Evolutionary conservation across 2,113 vertebrate species (phyloP), one percentile per base, ranked within the genome.

Genomic region (Apeltes quadracus): DNA sequence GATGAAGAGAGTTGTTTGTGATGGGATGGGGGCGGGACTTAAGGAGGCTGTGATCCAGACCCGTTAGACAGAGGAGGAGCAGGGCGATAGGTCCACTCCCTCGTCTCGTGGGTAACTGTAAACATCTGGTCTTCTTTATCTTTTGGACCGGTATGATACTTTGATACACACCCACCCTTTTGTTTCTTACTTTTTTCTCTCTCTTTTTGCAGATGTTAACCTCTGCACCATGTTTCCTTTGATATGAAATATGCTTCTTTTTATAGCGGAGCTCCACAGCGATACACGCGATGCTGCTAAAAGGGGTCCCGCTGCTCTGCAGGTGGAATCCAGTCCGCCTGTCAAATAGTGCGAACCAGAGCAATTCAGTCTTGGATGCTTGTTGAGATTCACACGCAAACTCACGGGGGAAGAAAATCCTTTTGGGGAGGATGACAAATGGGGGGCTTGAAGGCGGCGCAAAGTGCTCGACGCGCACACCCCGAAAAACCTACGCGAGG

Each of bases 101-200:
- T 73, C 71, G 43, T 83, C 50, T 79, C 36, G 29, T 63, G 29
- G 38, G 65, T 88, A 89, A 90, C 75, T 44, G 62, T 72, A 81
- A 88, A 82, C 87, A 91, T 75, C 79, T 87, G 82, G 74, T 67
- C 54, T 75, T 81, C 64, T 68, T 75, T 46, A 7, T 46, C 44
- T 48, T 48, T n/a, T 20, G 44, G 74, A 81, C 54, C 27, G 34
- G 20, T 77, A 4, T 6, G 1, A 55, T 48, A 72, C 77, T 83
- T 79, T 75, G 65, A 23, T 68, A n/a, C 51, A 46, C 65, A 72
- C 65, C 70, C 76, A 5, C 75, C 71, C 63, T 54, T 67, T 34
- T 48, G 36, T 75, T 23, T 71, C 39, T 38, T 59, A 25, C 50
- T 14, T 44, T 39, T 20, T 59, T 18, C 15, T 20, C 22, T n/a